A percentile compares a stretch with the other conserved stretches of the same genome.
Evolutionary conservation across 1,140 invertebrate species (phyloP).

Genomic region (Tenebrio molitor): DNA sequence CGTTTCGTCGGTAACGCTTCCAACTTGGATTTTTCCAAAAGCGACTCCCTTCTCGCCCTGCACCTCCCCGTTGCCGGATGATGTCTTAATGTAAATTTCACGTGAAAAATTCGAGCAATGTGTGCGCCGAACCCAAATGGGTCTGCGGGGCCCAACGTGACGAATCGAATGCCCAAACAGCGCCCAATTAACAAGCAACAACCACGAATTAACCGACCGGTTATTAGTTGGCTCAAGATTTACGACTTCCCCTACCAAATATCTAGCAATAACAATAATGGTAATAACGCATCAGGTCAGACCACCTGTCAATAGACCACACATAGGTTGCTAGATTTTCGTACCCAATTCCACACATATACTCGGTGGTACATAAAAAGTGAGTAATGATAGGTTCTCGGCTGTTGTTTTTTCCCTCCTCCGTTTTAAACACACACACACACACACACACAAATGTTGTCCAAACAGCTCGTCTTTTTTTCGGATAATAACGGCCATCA

Average conservation of each 20-base stretch:
- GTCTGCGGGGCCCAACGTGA: no score
- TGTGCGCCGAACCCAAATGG: no score
- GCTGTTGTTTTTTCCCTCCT: slow-evolving; percentile 16
- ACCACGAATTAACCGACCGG: slow-evolving; percentile 13
- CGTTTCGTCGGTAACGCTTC: no score
- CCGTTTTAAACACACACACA: slow-evolving; percentile 43
- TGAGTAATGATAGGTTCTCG: slow-evolving; percentile 48
- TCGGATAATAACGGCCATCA: background rate
- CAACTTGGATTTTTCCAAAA: no score
- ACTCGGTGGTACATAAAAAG: slow-evolving; percentile 35
- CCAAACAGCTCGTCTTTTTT: slow-evolving; percentile 23
- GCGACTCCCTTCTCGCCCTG: no score
- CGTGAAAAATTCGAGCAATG: no score
- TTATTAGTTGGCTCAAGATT: slow-evolving; percentile 44
- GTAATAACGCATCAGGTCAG: background rate
- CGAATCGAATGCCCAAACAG: slow-evolving; percentile 3
- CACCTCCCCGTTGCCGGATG: no score
- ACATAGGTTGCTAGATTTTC: slow-evolving; percentile 34
- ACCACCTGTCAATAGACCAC: slow-evolving; percentile 41
- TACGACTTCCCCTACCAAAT: slow-evolving; percentile 50
- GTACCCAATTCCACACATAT: slow-evolving; percentile 38
- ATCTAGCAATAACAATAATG: slow-evolving; percentile 47
- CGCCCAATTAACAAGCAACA: slow-evolving; percentile 16
- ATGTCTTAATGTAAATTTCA: no score
- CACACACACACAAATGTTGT: slow-evolving; percentile 11